Evolutionary conservation across 2,888 invertebrate genomes (phyloP).

Genomic region (Trisateles emortualis): DNA sequence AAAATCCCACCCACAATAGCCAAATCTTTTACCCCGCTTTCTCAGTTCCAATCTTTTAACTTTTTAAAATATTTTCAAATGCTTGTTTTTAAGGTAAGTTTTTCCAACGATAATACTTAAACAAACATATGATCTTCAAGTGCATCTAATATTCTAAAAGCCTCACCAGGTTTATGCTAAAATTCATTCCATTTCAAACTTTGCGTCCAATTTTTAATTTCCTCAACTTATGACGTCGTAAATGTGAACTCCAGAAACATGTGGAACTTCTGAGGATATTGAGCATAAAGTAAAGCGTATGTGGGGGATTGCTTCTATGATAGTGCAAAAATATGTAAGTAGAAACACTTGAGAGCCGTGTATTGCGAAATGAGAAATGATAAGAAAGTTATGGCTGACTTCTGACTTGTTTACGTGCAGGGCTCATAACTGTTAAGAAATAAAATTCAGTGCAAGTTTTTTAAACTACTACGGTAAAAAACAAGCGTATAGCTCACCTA

Average conservation of each 20-base stretch:
- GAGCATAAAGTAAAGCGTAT: conserved; percentile 26
- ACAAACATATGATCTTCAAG: neutral
- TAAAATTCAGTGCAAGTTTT: neutral
- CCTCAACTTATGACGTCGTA: conserved; percentile 9
- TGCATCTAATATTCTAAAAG: neutral
- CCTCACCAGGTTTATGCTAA: neutral
- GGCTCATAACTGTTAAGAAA: neutral
- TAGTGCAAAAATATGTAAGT: conserved; percentile 45
- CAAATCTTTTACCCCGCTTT: too few species aligned
- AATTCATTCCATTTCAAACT: neutral
- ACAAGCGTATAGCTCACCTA: too few species aligned
- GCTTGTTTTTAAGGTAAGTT: neutral
- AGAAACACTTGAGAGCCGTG: conserved; percentile 29
- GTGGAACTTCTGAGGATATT: conserved; percentile 24
- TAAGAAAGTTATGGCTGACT: conserved; percentile 18
- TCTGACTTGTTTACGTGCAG: conserved; percentile 7
- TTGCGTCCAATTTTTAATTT: neutral
- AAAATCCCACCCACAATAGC: too few species aligned
- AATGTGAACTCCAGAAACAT: conserved; percentile 13
- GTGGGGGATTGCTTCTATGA: conserved; percentile 19
- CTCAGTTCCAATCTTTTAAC: too few species aligned
- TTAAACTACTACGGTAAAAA: too few species aligned
- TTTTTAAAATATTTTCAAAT: too few species aligned
- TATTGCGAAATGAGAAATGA: conserved; percentile 26
- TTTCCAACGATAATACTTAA: neutral